Conservation (phyloP, 53 echinoderm and acorn worm species). For the Apostichopus leukothele region DNA sequence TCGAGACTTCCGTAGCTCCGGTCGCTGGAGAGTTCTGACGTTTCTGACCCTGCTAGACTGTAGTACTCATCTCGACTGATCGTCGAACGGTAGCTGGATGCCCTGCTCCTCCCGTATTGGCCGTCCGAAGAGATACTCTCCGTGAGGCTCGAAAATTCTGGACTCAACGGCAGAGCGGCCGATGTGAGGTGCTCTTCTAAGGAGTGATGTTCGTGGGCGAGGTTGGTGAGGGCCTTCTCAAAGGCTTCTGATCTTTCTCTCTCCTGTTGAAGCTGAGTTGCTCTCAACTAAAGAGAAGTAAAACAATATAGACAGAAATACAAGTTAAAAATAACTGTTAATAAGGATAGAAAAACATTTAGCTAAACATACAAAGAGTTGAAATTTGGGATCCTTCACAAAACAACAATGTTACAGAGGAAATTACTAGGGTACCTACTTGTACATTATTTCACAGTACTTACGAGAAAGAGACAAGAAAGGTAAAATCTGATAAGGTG, state of each 20-base stretch:
- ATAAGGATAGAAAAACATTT: too few relatives aligned
- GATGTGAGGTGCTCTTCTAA: conserved; percentile 66
- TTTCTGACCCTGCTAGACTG: conserved; percentile 20
- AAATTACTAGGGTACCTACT: too few relatives aligned
- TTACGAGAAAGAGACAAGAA: too few relatives aligned
- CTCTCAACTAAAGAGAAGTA: conserved; percentile 65
- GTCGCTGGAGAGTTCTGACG: conserved; percentile 17
- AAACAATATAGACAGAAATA: neutral
- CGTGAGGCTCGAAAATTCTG: conserved; percentile 50
- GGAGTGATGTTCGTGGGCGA: conserved; percentile 90
- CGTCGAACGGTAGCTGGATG: conserved; percentile 28
- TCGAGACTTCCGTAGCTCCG: conserved; percentile 25
- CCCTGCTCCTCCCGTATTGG: conserved; percentile 9
- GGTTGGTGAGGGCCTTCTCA: conserved; percentile 82
- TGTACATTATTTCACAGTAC: too few relatives aligned
- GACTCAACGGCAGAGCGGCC: conserved; percentile 53
- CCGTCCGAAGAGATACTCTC: conserved; percentile 18
- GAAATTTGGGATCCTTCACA: too few relatives aligned
- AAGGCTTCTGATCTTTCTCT: conserved; percentile 75
- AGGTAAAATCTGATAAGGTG: too few relatives aligned
- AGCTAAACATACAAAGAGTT: too few relatives aligned
- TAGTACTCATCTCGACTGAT: conserved; percentile 49
- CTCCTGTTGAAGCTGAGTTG: conserved; percentile 79
- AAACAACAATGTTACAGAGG: too few relatives aligned
- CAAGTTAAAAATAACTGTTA: too few relatives aligned